Conservation (phyloP, 2,888 invertebrate genomes). For the Ceriagrion tenellum region DNA sequence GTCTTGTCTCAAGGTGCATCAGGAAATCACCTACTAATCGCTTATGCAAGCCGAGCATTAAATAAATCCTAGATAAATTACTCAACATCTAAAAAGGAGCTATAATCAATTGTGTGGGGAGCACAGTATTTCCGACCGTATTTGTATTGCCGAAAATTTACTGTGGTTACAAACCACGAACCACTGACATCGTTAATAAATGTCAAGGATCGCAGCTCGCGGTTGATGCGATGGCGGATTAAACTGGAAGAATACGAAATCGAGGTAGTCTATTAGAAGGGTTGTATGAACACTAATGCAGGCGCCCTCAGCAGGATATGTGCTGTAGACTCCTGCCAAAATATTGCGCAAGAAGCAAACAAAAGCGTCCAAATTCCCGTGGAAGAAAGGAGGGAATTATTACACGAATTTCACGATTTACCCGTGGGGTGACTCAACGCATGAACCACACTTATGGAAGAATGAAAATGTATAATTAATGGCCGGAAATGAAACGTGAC, state of each 20-base stretch:
- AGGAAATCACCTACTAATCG: background rate
- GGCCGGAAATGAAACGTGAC: too few species aligned
- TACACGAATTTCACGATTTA: too few species aligned
- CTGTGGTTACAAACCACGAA: background rate
- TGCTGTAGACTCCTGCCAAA: background rate
- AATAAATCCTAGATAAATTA: background rate
- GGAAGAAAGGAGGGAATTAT: too few species aligned
- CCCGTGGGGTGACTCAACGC: too few species aligned
- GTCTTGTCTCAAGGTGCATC: background rate
- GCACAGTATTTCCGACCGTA: background rate
- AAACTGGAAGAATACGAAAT: background rate
- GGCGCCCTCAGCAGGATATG: background rate
- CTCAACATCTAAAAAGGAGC: background rate
- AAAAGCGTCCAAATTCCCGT: too few species aligned
- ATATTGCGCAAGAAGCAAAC: background rate
- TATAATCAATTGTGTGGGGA: background rate
- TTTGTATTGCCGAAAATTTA: background rate
- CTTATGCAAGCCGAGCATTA: background rate
- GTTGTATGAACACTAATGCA: background rate
- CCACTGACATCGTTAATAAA: background rate
- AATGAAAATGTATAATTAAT: too few species aligned
- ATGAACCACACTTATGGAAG: too few species aligned
- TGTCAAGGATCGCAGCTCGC: background rate
- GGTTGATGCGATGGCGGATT: background rate
- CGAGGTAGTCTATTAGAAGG: background rate